These are phyloP conservation scores for Drosophila nigrodunni DNA, from an alignment of 1,140 invertebrate genomes.

Conservation along the genomic window DNA sequence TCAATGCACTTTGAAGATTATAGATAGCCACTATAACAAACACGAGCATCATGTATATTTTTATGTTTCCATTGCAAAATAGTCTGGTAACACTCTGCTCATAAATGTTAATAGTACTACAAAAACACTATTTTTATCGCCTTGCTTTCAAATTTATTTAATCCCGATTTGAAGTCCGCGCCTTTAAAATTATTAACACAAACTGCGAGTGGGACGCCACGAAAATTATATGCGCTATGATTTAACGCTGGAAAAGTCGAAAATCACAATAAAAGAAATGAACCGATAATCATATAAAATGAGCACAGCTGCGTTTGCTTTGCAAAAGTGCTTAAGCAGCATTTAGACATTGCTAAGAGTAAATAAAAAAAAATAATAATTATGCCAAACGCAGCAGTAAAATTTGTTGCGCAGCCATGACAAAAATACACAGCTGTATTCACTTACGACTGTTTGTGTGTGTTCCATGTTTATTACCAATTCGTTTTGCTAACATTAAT, in stretches of 20 bases:
- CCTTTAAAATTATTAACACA: neutral
- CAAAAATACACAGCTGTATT: conserved; percentile 29
- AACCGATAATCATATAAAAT: conserved; percentile 49
- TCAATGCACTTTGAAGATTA: neutral
- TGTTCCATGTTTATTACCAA: conserved; percentile 68
- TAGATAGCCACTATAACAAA: neutral
- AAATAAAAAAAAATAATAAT: conserved; percentile 31
- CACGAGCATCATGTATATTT: neutral
- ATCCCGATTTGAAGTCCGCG: neutral
- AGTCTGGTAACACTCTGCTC: conserved; percentile 5
- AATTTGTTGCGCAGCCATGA: conserved; percentile 44
- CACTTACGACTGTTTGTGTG: conserved; percentile 28
- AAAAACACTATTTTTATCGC: too few relatives aligned
- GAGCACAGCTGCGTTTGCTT: conserved; percentile 35
- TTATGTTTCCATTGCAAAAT: neutral
- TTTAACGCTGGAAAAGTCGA: conserved; percentile 27
- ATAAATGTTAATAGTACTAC: too few relatives aligned
- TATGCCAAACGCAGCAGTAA: conserved; percentile 57
- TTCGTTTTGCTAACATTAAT: conserved; percentile 60
- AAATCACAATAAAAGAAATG: conserved; percentile 63
- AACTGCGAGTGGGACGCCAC: neutral
- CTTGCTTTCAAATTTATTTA: neutral
- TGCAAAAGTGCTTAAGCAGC: conserved; percentile 54
- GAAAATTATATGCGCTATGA: conserved; percentile 3
- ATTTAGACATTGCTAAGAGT: conserved; percentile 8